Evolutionary conservation across 2,113 vertebrate genomes (phyloP).

Genomic region (Otocyon megalotis): DNA sequence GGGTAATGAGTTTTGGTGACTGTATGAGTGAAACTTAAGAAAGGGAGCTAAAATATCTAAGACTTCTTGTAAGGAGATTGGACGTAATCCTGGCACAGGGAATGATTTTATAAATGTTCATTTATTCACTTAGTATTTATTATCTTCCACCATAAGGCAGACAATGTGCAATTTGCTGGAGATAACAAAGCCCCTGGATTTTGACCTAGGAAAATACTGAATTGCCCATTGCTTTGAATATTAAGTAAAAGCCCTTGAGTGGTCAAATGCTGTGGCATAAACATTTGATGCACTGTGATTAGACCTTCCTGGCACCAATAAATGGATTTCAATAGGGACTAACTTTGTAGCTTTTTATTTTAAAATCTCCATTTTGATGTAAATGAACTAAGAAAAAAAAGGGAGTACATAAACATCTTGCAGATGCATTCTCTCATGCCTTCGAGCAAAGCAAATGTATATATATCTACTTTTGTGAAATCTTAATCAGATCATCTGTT

Average conservation of each 20-base stretch:
- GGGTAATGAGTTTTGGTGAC: neutral
- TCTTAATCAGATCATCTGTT: constrained; percentile 78
- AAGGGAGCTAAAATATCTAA: neutral
- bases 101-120: neutral
- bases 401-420: constrained; percentile 66
- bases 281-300: neutral
- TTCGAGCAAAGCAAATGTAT: constrained; percentile 55
- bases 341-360: constrained; percentile 68
- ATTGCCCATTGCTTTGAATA: neutral
- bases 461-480: constrained; percentile 76
- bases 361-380: constrained; percentile 63
- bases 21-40: neutral
- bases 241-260: neutral
- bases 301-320: neutral
- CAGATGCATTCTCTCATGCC: constrained; percentile 69
- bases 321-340: neutral
- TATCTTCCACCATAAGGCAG: neutral
- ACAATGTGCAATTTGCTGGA: neutral
- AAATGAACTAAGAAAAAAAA: constrained; percentile 66
- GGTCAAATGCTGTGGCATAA: neutral
- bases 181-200: neutral
- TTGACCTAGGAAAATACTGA: neutral
- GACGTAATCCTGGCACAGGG: neutral
- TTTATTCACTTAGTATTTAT: neutral
- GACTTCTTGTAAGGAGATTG: neutral